phyloP scores from a whole-genome alignment of 2,797 vertebrate species.

The Naso thynnoides region DNA sequence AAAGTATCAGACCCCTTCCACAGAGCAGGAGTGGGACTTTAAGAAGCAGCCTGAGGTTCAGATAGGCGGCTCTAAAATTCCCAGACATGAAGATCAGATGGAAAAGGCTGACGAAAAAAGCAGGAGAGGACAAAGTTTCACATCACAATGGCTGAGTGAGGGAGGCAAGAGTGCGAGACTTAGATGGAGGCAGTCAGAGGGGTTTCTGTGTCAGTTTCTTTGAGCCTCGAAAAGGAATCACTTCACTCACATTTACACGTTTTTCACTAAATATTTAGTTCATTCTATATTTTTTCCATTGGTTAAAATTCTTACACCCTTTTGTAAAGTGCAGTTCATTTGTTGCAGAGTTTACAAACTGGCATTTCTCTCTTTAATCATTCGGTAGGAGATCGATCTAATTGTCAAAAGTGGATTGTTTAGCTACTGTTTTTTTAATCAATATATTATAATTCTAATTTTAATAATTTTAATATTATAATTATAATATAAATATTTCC shows the following conservation, averaged over 20 bases:
- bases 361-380: too few species aligned
- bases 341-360: not conserved
- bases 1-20: constrained; percentile 22
- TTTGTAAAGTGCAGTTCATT: not conserved
- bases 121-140: constrained; percentile 37
- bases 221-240: not conserved
- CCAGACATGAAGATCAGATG: constrained; percentile 34
- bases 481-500: too few species aligned
- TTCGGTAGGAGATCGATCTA: too few species aligned
- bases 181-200: not conserved
- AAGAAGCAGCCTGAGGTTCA: constrained; percentile 49
- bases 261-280: not conserved
- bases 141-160: constrained; percentile 9
- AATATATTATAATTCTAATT: too few species aligned
- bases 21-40: constrained; percentile 44
- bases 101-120: constrained; percentile 30
- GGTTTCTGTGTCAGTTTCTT: not conserved
- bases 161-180: not conserved
- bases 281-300: not conserved
- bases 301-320: too few species aligned
- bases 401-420: too few species aligned
- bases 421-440: too few species aligned
- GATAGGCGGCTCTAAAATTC: constrained; percentile 32
- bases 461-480: too few species aligned
- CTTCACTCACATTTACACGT: not conserved